phyloP scores from a whole-genome alignment of 1,140 invertebrate genomes.

The Ylistrum balloti region DNA sequence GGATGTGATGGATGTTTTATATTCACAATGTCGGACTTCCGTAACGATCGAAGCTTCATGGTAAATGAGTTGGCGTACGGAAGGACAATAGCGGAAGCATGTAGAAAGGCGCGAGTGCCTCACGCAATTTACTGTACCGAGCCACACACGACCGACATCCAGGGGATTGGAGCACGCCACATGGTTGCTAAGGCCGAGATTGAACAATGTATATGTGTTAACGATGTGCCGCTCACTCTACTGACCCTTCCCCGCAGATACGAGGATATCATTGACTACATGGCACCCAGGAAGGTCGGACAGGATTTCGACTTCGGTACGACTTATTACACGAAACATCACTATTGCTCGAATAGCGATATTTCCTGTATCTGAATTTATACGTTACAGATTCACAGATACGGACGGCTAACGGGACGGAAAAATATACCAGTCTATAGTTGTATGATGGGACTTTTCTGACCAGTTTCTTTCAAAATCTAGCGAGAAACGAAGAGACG shows the following conservation, averaged over 20 bases:
- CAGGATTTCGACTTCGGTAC: background rate
- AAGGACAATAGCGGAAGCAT: background rate
- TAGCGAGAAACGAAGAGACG: no score
- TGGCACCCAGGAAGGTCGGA: background rate
- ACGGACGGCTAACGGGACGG: no score
- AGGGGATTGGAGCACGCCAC: background rate
- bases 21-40: background rate
- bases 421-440: no score
- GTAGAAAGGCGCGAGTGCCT: background rate
- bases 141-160: background rate
- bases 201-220: background rate
- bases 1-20: constrained; percentile 17
- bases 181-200: constrained; percentile 15
- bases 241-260: background rate
- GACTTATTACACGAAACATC: background rate
- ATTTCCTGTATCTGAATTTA: no score
- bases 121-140: background rate
- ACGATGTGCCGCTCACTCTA: background rate
- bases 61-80: background rate
- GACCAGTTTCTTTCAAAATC: no score
- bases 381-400: no score
- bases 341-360: no score
- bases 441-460: no score
- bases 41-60: background rate
- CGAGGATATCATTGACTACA: background rate